phyloP scores from a whole-genome alignment of 2,113 vertebrate species.

The Ciconia maguari region DNA sequence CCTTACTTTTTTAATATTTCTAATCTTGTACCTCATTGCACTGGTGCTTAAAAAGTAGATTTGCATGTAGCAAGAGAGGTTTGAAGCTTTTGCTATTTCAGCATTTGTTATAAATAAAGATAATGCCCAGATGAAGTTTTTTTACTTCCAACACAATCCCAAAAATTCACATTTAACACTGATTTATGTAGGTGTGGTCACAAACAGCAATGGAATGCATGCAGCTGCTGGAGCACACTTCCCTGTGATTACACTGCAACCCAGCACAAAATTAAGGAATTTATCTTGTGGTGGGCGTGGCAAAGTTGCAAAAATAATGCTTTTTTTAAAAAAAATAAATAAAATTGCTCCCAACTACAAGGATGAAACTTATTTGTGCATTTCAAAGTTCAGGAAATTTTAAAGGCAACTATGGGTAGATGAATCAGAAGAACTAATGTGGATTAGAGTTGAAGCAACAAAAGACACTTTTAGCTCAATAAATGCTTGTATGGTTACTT shows the following conservation, averaged over 20 bases:
- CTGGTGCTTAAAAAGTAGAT: neutral
- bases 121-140: neutral
- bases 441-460: neutral
- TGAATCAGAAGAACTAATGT: neutral
- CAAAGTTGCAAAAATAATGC: neutral
- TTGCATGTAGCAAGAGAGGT: neutral
- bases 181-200: constrained; percentile 1
- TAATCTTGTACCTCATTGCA: neutral
- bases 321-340: neutral
- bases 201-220: neutral
- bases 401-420: neutral
- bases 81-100: neutral
- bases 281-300: neutral
- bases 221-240: constrained; percentile 4
- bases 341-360: neutral
- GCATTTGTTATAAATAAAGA: neutral
- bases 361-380: neutral
- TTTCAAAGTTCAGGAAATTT: neutral
- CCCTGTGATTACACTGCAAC: neutral
- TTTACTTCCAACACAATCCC: neutral
- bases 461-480: neutral
- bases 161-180: neutral
- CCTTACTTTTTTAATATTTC: neutral
- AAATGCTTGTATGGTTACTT: neutral
- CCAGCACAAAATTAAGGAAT: neutral